phyloP scores from a whole-genome alignment of 2,113 vertebrate species.

The Pterocles burchelli region DNA sequence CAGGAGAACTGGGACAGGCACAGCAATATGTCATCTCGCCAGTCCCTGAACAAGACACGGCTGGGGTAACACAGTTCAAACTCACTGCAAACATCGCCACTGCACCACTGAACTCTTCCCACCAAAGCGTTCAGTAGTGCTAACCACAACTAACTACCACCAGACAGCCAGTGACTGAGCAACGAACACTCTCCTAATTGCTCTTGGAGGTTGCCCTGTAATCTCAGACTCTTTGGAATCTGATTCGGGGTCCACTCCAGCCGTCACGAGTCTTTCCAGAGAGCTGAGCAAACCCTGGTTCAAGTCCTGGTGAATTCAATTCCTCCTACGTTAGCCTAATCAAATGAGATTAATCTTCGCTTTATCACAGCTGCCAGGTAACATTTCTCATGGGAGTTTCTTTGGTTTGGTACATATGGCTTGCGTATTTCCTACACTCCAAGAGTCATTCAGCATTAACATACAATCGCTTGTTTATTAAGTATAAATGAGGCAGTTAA shows the following conservation, averaged over 20 bases:
- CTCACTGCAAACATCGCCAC: neutral
- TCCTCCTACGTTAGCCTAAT: neutral
- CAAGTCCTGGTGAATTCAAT: neutral
- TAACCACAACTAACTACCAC: neutral
- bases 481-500: conserved; percentile 16
- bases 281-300: neutral
- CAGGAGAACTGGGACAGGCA: neutral
- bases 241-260: neutral
- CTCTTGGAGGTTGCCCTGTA: neutral
- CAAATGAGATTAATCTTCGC: conserved; percentile 11
- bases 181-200: neutral
- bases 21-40: neutral
- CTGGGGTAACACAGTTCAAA: neutral
- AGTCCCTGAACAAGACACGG: neutral
- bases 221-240: neutral
- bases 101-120: neutral
- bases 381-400: neutral
- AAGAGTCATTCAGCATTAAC: neutral
- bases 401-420: neutral
- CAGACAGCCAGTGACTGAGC: neutral
- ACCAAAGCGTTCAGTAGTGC: neutral
- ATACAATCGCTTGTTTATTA: conserved; percentile 12
- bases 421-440: neutral
- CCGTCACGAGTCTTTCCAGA: neutral
- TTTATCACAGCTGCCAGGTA: conserved; percentile 24